Evolutionary conservation across 2,797 vertebrate species (phyloP), one percentile per base, ranked within the genome.

Genomic region (Pipistrellus pygmaeus): DNA sequence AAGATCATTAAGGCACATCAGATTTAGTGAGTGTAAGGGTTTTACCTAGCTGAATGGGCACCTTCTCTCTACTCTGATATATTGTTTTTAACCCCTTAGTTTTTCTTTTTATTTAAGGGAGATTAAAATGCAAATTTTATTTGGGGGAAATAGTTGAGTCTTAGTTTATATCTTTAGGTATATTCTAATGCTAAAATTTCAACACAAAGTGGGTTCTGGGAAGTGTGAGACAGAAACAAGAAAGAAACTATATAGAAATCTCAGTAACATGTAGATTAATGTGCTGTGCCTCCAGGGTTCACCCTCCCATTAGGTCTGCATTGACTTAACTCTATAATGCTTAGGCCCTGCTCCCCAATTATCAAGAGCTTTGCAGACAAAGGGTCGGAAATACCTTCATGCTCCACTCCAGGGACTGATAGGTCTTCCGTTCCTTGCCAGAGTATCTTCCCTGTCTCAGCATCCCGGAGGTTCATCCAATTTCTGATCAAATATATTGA

Each of bases 351-450:
- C 32, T 60, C 18, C 15, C 60, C 73, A 21, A 0, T 38, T 32
- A 69, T 44, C 23, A 72, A 62, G 76, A 35, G n/a, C 46, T 38
- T 13, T 46, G 91, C 81, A 90, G 48, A 38, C 85, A 84, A 69
- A 91, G 82, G 38, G 80, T 80, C 38, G 66, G 71, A 84, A 53
- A 80, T 99, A 99, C 99, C 99, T 99, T 99, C 99, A 93, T 99
- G 99, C 91, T 99, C 99, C 92, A 99, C 99, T 93, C 99, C 99
- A 66, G 99, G 99, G 85, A 99, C 98, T 8, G 99, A 99, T 30
- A 99, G 98, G 96, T 99, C 99, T 97, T 99, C 99, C 14, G 99
- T 99, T 96, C 99, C 99, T 98, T 99, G 99, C 99, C 99, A 99
- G 87, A 99, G 99, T 90, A 99, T 99, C 96, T 99, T 99, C 64